A percentile compares a stretch with the other conserved stretches of the same genome.
These are phyloP conservation scores for Melanophora roralis DNA, from an alignment of 2,888 invertebrate species.

Conservation along the genomic window DNA sequence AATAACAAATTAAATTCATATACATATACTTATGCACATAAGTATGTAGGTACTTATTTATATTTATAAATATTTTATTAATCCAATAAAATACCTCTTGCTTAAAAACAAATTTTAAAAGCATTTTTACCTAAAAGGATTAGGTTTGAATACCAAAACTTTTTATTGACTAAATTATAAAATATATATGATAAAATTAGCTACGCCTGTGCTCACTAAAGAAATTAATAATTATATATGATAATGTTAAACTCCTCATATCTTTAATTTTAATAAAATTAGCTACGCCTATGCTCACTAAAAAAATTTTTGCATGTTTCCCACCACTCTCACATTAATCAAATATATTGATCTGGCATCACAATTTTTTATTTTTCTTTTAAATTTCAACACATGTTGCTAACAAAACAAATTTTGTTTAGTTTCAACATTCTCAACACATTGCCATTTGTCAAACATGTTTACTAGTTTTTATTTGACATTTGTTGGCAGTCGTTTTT, in stretches of 20 bases:
- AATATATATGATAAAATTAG: too few relatives aligned
- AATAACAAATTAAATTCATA: background rate
- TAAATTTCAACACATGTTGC: slow-evolving; percentile 36
- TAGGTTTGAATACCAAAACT: too few relatives aligned
- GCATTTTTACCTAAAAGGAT: too few relatives aligned
- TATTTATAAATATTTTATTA: too few relatives aligned
- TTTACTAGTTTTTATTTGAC: slow-evolving; percentile 30
- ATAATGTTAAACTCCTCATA: too few relatives aligned
- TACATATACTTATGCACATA: too few relatives aligned
- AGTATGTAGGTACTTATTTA: too few relatives aligned
- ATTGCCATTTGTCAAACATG: slow-evolving; percentile 11
- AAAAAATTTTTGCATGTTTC: background rate
- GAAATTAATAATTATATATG: too few relatives aligned
- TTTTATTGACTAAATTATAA: too few relatives aligned
- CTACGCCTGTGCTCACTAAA: too few relatives aligned
- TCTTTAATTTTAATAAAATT: background rate
- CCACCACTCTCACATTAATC: background rate
- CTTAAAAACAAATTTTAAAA: too few relatives aligned
- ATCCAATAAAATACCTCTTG: too few relatives aligned
- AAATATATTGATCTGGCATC: background rate
- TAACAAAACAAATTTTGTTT: background rate
- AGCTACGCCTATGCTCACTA: background rate
- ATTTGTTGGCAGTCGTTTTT: slow-evolving; percentile 51
- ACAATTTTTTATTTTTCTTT: background rate
- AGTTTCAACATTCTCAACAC: slow-evolving; percentile 19